Evolutionary conservation across 2,113 vertebrate genomes (phyloP).

Genomic region (Eclectus roratus): DNA sequence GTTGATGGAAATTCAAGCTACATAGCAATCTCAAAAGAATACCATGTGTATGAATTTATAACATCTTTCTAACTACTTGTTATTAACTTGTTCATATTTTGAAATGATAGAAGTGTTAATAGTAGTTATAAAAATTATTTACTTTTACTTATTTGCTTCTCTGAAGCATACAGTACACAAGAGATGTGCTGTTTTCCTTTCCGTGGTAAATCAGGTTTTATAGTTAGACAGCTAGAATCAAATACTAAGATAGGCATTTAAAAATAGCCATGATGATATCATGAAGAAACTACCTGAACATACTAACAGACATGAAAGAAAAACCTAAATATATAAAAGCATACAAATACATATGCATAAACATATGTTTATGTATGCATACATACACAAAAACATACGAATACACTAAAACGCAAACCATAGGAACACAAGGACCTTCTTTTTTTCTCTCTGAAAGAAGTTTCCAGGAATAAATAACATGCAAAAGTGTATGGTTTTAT

Average conservation of each 20-base stretch:
- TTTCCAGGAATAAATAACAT: not conserved
- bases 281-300: not conserved
- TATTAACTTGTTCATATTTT: not conserved
- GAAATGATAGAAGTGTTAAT: not conserved
- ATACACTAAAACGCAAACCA: not conserved
- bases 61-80: not conserved
- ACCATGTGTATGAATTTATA: not conserved
- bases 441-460: not conserved
- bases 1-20: not conserved
- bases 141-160: not conserved
- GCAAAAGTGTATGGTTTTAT: not conserved
- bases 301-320: not conserved
- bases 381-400: not conserved
- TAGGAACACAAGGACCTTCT: not conserved
- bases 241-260: not conserved
- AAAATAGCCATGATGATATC: not conserved
- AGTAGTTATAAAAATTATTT: not conserved
- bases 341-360: not conserved
- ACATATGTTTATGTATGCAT: not conserved
- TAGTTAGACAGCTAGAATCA: not conserved
- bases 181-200: not conserved
- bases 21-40: not conserved
- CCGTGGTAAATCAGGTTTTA: not conserved
- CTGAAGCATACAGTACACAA: not conserved
- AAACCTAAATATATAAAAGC: not conserved